These are phyloP conservation scores for Oligia strigilis DNA, from an alignment of 2,888 invertebrate genomes.

Conservation along the genomic window DNA sequence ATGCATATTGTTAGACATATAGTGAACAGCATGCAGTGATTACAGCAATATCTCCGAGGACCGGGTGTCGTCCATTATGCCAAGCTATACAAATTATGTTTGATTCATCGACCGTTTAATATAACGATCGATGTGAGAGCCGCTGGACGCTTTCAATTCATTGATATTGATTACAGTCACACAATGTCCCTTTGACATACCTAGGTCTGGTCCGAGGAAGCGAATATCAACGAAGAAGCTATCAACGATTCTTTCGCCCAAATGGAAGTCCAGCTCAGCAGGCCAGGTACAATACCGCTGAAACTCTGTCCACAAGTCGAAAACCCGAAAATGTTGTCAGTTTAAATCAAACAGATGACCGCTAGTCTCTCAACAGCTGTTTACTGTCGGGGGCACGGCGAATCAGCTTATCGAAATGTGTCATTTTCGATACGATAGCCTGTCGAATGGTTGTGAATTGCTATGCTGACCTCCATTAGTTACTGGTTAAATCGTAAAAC, in stretches of 20 bases:
- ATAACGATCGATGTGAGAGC: conserved; percentile 35
- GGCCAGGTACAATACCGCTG: too few relatives aligned
- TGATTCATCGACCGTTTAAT: conserved; percentile 49
- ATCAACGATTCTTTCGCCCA: too few relatives aligned
- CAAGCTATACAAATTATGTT: conserved; percentile 33
- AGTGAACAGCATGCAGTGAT: background rate
- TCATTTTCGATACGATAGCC: too few relatives aligned
- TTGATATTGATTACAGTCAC: conserved; percentile 43
- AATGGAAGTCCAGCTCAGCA: too few relatives aligned
- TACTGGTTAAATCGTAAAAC: background rate
- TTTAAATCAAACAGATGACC: too few relatives aligned
- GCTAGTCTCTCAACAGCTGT: too few relatives aligned
- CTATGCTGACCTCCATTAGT: background rate
- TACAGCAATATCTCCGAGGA: conserved; percentile 6
- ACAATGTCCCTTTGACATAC: conserved; percentile 16
- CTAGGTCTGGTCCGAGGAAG: background rate
- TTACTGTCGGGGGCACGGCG: too few relatives aligned
- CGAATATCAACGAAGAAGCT: too few relatives aligned
- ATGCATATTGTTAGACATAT: background rate
- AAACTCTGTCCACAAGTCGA: too few relatives aligned
- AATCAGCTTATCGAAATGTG: too few relatives aligned
- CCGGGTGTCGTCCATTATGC: conserved; percentile 8
- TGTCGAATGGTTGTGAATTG: too few relatives aligned
- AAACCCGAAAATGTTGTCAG: too few relatives aligned
- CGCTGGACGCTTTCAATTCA: conserved; percentile 31